Percentiles rank a stretch among this genome's conserved stretches.
phyloP scores from a whole-genome alignment of 1,140 invertebrate species.

The Cataglyphis hispanica region DNA sequence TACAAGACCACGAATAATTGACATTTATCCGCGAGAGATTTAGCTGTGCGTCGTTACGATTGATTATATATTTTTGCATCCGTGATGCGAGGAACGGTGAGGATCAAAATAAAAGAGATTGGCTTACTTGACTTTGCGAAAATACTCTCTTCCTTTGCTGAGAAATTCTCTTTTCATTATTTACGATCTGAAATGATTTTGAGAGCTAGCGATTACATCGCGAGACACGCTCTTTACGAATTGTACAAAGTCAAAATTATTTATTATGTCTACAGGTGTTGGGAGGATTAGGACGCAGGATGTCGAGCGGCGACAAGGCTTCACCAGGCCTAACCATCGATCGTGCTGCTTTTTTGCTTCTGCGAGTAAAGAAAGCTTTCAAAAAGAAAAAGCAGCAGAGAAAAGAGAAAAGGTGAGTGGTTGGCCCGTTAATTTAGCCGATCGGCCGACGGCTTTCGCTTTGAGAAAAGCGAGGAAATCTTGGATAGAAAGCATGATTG shows the following conservation, averaged over 20 bases:
- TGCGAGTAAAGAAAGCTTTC: conserved; percentile 95
- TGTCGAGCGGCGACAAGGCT: conserved; percentile 85
- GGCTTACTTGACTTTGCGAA: background rate
- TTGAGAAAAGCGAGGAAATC: background rate
- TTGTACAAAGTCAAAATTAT: background rate
- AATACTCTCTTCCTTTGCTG: background rate
- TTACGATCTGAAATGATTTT: background rate
- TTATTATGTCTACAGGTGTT: conserved; percentile 75
- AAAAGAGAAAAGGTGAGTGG: conserved; percentile 91
- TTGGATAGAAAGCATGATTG: too few relatives aligned
- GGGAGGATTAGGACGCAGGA: conserved; percentile 80
- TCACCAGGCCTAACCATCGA: conserved; percentile 91
- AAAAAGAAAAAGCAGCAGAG: conserved; percentile 95
- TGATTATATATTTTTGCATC: background rate
- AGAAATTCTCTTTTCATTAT: background rate
- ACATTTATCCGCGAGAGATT: background rate
- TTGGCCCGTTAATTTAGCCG: background rate
- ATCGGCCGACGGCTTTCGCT: background rate
- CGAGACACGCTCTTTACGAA: background rate
- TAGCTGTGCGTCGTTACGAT: background rate
- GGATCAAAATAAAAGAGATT: background rate
- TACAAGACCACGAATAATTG: conserved; percentile 5
- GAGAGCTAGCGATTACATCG: background rate
- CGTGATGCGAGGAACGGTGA: background rate
- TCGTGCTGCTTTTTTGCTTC: conserved; percentile 94